A percentile compares a stretch with the other conserved stretches of the same genome.
Conservation (phyloP, 2,797 vertebrate species). For the Eupleurogrammus muticus region DNA sequence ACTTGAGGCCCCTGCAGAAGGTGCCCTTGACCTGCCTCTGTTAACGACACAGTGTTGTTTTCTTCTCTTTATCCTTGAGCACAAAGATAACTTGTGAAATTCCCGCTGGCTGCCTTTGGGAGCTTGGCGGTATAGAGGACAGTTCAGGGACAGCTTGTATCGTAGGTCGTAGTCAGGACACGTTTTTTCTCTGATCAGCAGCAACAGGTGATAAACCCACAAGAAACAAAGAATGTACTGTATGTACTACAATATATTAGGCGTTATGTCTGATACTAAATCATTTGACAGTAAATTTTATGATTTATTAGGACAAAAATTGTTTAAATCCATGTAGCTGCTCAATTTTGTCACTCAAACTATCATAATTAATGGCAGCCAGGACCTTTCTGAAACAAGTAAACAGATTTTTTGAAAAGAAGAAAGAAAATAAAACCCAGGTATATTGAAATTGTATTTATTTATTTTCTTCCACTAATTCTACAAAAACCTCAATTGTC, state of each 20-base stretch:
- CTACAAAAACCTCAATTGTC: background rate
- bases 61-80: conserved; percentile 68
- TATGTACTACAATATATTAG: background rate
- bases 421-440: background rate
- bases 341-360: background rate
- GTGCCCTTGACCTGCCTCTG: conserved; percentile 41
- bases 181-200: conserved; percentile 36
- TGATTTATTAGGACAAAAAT: background rate
- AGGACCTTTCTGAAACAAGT: background rate
- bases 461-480: background rate
- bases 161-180: conserved; percentile 21
- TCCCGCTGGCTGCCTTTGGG: conserved; percentile 67
- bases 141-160: conserved; percentile 63
- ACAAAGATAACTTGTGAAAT: conserved; percentile 81
- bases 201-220: conserved; percentile 56
- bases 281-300: background rate
- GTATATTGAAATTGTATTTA: background rate
- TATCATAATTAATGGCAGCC: background rate
- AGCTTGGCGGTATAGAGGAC: conserved; percentile 48
- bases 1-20: conserved; percentile 15
- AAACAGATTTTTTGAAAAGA: background rate
- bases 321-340: background rate
- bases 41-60: conserved; percentile 62
- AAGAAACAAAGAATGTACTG: conserved; percentile 5
- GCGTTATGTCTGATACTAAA: background rate